phyloP scores from a whole-genome alignment of 2,888 invertebrate species.

The Ormyrus nitidulus region DNA sequence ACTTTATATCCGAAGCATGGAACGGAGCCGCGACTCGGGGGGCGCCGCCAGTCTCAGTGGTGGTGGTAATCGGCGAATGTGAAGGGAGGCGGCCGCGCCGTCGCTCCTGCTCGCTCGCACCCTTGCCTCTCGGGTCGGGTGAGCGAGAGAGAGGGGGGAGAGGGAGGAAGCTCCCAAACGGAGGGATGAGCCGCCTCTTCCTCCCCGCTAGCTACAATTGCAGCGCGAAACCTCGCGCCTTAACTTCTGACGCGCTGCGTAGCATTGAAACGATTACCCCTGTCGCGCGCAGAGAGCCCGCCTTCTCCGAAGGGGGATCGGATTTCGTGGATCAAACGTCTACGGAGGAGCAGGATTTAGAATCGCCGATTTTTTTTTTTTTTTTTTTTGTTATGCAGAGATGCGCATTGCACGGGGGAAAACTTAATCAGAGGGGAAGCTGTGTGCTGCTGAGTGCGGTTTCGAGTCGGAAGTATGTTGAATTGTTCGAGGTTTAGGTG shows the following conservation, averaged over 20 bases:
- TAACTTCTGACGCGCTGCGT: not conserved
- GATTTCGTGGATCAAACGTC: too few species aligned
- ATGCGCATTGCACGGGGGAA: too few species aligned
- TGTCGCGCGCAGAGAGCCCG: not conserved
- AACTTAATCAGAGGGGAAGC: too few species aligned
- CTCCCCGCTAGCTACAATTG: not conserved
- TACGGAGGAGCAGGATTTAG: too few species aligned
- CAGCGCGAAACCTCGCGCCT: not conserved
- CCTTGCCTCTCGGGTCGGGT: not conserved
- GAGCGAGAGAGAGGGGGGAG: not conserved
- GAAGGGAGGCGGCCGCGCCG: constrained; percentile 17
- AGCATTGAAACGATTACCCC: constrained; percentile 11
- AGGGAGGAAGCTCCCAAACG: not conserved
- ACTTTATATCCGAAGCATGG: constrained; percentile 70
- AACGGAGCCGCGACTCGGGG: constrained; percentile 47
- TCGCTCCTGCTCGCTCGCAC: not conserved
- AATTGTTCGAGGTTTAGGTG: too few species aligned
- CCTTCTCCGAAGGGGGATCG: too few species aligned
- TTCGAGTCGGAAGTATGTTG: too few species aligned
- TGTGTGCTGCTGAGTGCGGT: too few species aligned
- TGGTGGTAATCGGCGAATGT: constrained; percentile 46
- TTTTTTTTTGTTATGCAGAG: too few species aligned
- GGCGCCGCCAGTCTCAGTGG: constrained; percentile 25
- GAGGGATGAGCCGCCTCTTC: not conserved
- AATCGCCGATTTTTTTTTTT: too few species aligned